Percentiles rank a stretch among this genome's conserved stretches.
Evolutionary conservation across 2,113 vertebrate genomes (phyloP).

Genomic region (Campylomormyrus numenius): DNA sequence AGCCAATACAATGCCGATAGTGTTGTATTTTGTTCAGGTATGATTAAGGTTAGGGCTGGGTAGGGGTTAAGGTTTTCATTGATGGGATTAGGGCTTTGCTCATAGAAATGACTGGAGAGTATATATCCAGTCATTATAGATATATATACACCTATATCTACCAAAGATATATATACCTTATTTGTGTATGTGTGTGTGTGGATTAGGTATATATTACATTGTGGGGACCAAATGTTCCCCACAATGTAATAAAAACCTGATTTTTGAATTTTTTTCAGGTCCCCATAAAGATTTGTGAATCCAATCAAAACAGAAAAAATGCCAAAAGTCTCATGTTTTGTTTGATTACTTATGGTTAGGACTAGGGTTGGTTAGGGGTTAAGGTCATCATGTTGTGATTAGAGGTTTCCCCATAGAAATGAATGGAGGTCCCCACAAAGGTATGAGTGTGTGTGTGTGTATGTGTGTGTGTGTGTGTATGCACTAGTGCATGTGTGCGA

Average conservation of each 20-base stretch:
- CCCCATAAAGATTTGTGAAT: too few relatives aligned
- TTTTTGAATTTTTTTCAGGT: too few relatives aligned
- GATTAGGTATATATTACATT: too few relatives aligned
- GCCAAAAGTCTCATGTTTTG: too few relatives aligned
- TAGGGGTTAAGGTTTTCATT: neutral
- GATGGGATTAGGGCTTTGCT: neutral
- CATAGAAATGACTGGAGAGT: too few relatives aligned
- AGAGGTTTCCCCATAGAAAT: neutral
- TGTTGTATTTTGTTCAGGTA: neutral
- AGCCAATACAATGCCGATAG: neutral
- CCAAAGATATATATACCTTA: too few relatives aligned
- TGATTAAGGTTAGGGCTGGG: neutral
- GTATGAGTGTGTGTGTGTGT: neutral
- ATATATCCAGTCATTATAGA: too few relatives aligned
- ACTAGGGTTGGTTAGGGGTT: neutral
- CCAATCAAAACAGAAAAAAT: too few relatives aligned
- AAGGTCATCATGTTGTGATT: neutral
- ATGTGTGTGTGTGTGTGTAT: neutral
- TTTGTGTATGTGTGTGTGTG: neutral
- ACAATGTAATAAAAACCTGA: too few relatives aligned
- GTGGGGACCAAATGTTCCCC: too few relatives aligned
- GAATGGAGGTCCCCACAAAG: neutral
- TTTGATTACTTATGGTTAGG: neutral
- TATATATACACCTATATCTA: too few relatives aligned
- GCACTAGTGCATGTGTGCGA: neutral